Base-by-base conservation (phyloP, 2,113 vertebrate genomes). In the Paramisgurnus dabryanus region DNA sequence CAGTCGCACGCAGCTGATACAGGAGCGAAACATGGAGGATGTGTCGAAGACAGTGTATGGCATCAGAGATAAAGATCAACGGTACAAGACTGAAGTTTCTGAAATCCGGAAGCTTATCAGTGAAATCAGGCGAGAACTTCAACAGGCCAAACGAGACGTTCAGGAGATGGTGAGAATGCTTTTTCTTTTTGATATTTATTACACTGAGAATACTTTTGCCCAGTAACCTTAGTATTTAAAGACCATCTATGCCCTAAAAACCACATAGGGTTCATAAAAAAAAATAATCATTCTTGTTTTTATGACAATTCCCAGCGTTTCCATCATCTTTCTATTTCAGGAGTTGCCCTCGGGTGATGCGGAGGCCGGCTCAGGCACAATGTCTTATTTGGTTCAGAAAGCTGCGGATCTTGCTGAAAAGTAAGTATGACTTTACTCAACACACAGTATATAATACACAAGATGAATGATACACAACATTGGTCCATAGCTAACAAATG, bases 351-450 rank as follows among this genome's bases (percentile, higher is more conserved):
- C 78, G 4, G 72, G 90, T 15, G 88, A 92, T 13, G 67, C 82
- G 17, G 87, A 88, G 0, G 69, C 75, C 10, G 90, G 87, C 9
- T 83, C 91, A 0, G 90, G 87, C 73, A 4, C 78, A 45, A 84
- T 95, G 63, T 89, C 91, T 40, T 83, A 85, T 17, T 88, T 98
- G 88, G 93, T 92, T 55, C 85, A 94, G 71, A 94, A 91, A 27
- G 95, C 96, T 4, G 61, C 58, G 4, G 85, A 86, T 34, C 82
- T 99, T 80, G 95, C 95, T 22, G 22, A 22, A 22, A 22, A 22
- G 22, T 22, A 22, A 22, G 22, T 22, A 22, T 22, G 22, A 22
- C 22, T 22, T 22, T 22, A 22, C 22, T 22, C 22, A 22, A 22
- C 22, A 22, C 22, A 22, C 22, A 22, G 22, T 22, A 22, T 22